Base-by-base conservation (phyloP, 1,140 invertebrate genomes). In the Polypedilum vanderplanki region DNA sequence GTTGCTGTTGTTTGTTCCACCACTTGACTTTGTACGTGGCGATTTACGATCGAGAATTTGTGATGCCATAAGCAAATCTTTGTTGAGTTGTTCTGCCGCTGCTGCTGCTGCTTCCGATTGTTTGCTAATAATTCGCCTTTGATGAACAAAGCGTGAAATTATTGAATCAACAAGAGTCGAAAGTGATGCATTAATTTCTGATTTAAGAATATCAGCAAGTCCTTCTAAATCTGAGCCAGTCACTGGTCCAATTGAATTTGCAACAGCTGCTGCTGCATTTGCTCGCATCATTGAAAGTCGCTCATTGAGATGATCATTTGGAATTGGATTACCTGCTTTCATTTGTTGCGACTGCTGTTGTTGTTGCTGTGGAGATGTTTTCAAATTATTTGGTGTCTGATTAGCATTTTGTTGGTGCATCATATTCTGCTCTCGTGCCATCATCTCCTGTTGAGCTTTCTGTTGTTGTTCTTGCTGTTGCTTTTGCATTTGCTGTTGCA, bases 121-220 rank as follows among this genome's bases (percentile, higher is more conserved):
- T 80, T 93, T 93, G 73, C 88, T 89, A 75, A 90, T 84, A 77
- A 90, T 88, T 77, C 90, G 86, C 75, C 90, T 87, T 79, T 93
- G 92, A 77, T 95, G 92, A 64, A 94, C 87, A 80, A 94, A 95
- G 77, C 93, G 88, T 15, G 89, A 89, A 70, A 97, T 87, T 74
- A 96, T 93, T 9, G 90, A 92, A 83, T 97, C 95, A 76, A 97
- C 93, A n/a, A 96, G 84, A 76, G 90, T 91, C 5, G 90, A 88
- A 67, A 96, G 81, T 5, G 91, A 94, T 74, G 93, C 88, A 15
- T 91, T 91, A 75, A 97, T 92, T 86, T 97, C 95, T 46, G 89
- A 90, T 84, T 97, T 97, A 1, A 97, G 86, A 70, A 91, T 89
- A 78, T 97, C 94, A 7, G 93, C 93, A 67, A 97, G 84, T 73